Conservation (phyloP, 2,888 invertebrate species). For the Artemia sp. region DNA sequence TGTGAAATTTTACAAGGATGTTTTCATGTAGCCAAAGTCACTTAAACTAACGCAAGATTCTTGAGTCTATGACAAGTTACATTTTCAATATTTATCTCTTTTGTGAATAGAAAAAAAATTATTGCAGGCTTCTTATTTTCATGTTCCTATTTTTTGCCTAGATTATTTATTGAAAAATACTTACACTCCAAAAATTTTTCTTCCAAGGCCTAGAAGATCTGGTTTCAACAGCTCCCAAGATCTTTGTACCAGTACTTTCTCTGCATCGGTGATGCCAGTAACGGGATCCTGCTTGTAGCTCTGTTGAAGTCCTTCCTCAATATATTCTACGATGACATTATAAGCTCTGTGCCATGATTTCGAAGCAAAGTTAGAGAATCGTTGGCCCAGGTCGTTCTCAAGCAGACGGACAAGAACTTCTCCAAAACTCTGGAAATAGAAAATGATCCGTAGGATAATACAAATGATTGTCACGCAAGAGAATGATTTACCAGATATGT, state of each 20-base stretch:
- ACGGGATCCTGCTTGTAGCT: slow-evolving; percentile 8
- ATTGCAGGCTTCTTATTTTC: too few relatives aligned
- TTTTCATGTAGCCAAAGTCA: too few relatives aligned
- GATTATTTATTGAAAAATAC: neutral
- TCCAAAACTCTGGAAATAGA: neutral
- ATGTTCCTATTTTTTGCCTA: too few relatives aligned
- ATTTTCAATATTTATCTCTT: too few relatives aligned
- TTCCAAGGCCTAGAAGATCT: slow-evolving; percentile 1
- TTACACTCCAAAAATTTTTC: neutral
- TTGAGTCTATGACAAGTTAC: too few relatives aligned
- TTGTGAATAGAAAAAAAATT: too few relatives aligned
- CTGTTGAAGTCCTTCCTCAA: slow-evolving; percentile 8
- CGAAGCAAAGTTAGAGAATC: neutral
- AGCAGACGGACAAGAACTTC: slow-evolving; percentile 7
- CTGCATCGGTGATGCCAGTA: slow-evolving; percentile 1
- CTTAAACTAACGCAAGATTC: too few relatives aligned
- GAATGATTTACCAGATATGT: too few relatives aligned
- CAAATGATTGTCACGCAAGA: too few relatives aligned
- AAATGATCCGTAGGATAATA: neutral
- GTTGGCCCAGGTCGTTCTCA: slow-evolving; percentile 13
- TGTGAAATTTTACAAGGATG: too few relatives aligned
- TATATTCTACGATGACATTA: neutral
- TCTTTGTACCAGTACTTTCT: neutral
- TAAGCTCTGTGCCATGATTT: slow-evolving; percentile 7
- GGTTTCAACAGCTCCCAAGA: neutral